phyloP scores from a whole-genome alignment of 1,140 invertebrate species.

The Aphis craccivora region DNA sequence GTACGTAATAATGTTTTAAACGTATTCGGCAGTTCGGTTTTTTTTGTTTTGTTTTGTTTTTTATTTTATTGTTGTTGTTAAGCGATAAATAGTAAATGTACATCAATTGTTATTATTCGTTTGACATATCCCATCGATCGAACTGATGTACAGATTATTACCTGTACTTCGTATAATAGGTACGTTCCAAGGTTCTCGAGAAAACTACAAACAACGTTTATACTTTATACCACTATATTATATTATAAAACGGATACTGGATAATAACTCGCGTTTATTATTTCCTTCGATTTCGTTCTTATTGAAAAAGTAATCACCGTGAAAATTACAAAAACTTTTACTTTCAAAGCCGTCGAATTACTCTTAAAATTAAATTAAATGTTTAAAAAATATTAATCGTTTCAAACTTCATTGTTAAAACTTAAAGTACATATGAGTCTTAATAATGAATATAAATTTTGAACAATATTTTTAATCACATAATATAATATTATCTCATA shows the following conservation, averaged over 20 bases:
- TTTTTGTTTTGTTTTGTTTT: background rate
- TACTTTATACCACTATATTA: background rate
- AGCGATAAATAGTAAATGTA: background rate
- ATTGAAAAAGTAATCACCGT: background rate
- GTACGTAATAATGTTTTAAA: background rate
- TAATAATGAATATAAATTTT: background rate
- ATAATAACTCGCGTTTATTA: background rate
- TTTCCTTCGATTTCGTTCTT: slow-evolving; percentile 1
- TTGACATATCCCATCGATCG: background rate
- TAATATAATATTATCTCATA: background rate
- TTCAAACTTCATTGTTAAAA: background rate
- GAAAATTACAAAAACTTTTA: background rate
- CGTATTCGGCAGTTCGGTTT: background rate
- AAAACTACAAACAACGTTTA: background rate
- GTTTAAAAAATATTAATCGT: background rate
- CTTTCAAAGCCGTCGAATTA: background rate
- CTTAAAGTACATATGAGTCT: background rate
- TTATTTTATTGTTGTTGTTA: background rate
- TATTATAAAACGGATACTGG: background rate
- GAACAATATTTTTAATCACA: background rate
- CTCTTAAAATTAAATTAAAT: background rate
- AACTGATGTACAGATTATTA: background rate
- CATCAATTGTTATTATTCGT: background rate
- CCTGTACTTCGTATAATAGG: background rate
- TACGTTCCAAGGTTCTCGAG: background rate